These are phyloP conservation scores for Sminthurinus aureus DNA, from an alignment of 2,888 invertebrate genomes.

Conservation along the genomic window DNA sequence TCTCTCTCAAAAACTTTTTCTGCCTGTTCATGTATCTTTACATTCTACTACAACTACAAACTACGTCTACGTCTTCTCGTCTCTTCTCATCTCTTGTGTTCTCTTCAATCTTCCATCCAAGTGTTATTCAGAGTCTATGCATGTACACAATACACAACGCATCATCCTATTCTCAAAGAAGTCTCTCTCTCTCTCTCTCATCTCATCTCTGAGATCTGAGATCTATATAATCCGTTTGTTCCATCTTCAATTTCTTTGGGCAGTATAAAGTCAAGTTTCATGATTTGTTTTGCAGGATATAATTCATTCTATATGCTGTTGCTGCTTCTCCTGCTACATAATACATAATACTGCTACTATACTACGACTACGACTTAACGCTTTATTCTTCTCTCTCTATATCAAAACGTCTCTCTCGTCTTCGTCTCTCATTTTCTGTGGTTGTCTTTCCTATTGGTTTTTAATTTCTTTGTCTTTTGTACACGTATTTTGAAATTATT, in stretches of 20 bases:
- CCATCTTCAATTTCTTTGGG: background rate
- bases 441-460: background rate
- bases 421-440: too few relatives aligned
- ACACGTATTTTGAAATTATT: background rate
- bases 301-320: background rate
- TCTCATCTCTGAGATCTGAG: background rate
- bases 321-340: too few relatives aligned
- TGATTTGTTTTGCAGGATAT: background rate
- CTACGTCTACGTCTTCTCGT: background rate
- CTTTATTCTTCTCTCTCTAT: too few relatives aligned
- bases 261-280: background rate
- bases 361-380: too few relatives aligned
- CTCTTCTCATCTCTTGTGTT: too few relatives aligned
- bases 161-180: background rate
- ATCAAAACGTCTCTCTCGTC: too few relatives aligned
- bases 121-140: background rate
- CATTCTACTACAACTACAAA: background rate
- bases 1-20: background rate
- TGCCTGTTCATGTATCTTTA: background rate
- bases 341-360: too few relatives aligned
- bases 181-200: background rate
- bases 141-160: background rate
- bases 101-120: background rate
- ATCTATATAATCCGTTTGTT: too few relatives aligned
- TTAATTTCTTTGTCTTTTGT: background rate